A percentile compares a stretch with the other conserved stretches of the same genome.
phyloP scores from a whole-genome alignment of 1,140 invertebrate genomes.

The Brachionus asplanchnoidis region DNA sequence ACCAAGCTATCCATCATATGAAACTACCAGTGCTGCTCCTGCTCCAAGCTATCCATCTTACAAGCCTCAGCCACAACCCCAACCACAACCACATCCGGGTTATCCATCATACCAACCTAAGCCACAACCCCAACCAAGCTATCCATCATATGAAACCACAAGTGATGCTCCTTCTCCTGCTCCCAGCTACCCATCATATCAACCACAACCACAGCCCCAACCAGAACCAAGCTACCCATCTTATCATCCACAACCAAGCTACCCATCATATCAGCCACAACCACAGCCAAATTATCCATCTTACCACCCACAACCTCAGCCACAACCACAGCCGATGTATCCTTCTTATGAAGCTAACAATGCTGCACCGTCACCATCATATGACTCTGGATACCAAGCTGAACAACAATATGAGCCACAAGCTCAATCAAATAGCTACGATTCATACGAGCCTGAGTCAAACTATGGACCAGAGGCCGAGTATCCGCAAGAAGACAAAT shows the following conservation, averaged over 20 bases:
- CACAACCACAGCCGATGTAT: too few relatives aligned
- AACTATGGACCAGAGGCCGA: neutral
- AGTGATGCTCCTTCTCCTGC: neutral
- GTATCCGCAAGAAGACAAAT: neutral
- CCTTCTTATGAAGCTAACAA: neutral
- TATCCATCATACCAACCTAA: neutral
- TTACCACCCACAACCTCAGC: too few relatives aligned
- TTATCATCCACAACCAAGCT: neutral
- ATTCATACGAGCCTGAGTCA: neutral
- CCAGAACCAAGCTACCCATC: neutral
- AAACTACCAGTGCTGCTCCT: too few relatives aligned
- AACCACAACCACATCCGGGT: neutral
- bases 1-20: too few relatives aligned
- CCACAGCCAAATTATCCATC: too few relatives aligned
- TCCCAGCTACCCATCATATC: neutral
- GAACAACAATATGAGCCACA: neutral
- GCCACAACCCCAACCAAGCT: neutral
- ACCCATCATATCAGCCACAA: too few relatives aligned
- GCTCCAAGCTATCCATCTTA: neutral
- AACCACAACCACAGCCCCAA: neutral
- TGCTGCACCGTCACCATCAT: neutral
- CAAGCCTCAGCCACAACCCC: neutral
- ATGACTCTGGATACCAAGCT: neutral
- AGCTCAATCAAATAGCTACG: neutral
- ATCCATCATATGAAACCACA: neutral